phyloP scores from a whole-genome alignment of 2,113 vertebrate species.

The Piaya cayana region DNA sequence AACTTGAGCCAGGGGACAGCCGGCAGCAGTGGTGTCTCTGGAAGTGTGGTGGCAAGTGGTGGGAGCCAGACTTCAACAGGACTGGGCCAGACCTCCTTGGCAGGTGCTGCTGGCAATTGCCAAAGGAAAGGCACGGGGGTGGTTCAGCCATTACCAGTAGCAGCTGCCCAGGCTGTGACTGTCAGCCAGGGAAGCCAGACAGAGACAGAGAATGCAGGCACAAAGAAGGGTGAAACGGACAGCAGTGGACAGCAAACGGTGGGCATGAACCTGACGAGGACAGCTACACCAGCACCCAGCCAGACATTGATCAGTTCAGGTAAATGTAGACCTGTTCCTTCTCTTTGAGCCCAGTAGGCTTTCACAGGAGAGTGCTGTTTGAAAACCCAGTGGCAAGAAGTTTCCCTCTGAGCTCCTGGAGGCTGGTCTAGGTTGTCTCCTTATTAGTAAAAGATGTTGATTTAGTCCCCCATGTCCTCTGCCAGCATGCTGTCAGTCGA shows the following conservation, averaged over 20 bases:
- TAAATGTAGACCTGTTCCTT: background rate
- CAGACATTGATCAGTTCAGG: conserved; percentile 83
- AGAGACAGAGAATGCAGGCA: conserved; percentile 69
- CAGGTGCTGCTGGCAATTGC: conserved; percentile 56
- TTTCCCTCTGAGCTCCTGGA: background rate
- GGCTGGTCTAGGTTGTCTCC: background rate
- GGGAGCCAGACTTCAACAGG: conserved; percentile 63
- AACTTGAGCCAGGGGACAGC: conserved; percentile 77
- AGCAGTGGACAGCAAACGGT: conserved; percentile 74
- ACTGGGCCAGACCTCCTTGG: conserved; percentile 60
- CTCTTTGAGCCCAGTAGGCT: background rate
- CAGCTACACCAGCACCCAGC: conserved; percentile 80
- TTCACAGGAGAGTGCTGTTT: background rate
- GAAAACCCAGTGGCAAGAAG: background rate
- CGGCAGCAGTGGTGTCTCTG: conserved; percentile 68
- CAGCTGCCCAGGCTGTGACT: conserved; percentile 75
- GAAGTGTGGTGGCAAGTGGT: conserved; percentile 64
- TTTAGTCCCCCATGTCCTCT: background rate
- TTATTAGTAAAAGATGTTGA: background rate
- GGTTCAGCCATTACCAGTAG: conserved; percentile 74
- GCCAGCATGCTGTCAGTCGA: background rate
- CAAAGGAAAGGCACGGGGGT: conserved; percentile 80
- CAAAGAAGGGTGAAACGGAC: conserved; percentile 76
- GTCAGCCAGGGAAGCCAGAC: conserved; percentile 84
- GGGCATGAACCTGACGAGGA: conserved; percentile 83